Evolutionary conservation across 2,797 vertebrate genomes (phyloP).

Genomic region (Pogonophryne albipinna): DNA sequence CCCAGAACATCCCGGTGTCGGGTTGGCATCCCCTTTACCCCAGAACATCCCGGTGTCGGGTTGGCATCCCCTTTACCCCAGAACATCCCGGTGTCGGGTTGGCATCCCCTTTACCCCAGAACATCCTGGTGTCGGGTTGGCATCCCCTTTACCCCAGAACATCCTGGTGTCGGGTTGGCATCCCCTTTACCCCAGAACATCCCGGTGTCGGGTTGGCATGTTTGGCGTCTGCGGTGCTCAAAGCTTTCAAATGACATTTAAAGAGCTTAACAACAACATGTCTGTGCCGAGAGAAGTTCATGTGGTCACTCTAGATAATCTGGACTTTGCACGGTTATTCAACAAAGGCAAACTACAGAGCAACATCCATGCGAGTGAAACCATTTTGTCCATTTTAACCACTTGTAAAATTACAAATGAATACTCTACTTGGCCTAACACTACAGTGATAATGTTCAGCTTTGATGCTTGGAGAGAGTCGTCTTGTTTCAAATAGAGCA

Average conservation of each 20-base stretch:
- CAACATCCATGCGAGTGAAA: slow-evolving; percentile 20
- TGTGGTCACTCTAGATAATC: slow-evolving; percentile 32
- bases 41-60: neutral
- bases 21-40: neutral
- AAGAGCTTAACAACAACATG: slow-evolving; percentile 30
- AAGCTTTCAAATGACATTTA: slow-evolving; percentile 40
- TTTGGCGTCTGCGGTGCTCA: slow-evolving; percentile 17
- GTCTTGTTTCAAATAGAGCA: slow-evolving; percentile 1
- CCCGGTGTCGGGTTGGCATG: neutral
- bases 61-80: neutral
- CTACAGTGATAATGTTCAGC: neutral
- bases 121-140: neutral
- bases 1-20: neutral
- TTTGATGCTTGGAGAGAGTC: slow-evolving; percentile 1
- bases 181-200: slow-evolving; percentile 6
- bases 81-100: neutral
- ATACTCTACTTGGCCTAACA: neutral
- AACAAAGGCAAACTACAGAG: slow-evolving; percentile 30
- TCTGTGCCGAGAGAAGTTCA: slow-evolving; percentile 26
- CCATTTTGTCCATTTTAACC: neutral
- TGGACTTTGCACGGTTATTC: slow-evolving; percentile 14
- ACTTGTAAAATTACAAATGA: slow-evolving; percentile 11
- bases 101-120: neutral
- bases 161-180: neutral
- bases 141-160: neutral